Base-by-base conservation (phyloP, 2,797 vertebrate genomes). In the Clarias laeviceps region DNA sequence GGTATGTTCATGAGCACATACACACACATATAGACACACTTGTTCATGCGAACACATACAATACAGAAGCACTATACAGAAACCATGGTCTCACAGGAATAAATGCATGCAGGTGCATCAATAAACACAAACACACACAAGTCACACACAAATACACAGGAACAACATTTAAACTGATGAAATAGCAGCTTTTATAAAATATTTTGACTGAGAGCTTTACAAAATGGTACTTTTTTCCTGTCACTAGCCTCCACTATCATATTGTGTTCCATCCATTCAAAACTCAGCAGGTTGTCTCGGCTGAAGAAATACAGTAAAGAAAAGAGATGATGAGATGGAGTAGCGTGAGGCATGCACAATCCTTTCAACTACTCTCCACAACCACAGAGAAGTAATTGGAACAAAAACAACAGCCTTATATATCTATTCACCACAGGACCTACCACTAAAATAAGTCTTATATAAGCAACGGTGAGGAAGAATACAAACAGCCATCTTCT, bases 1-100 rank as follows among this genome's bases (percentile, higher is more conserved):
- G 45, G 80, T 72, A 86, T 61, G 66, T 82, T 84, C 45, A 78
- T 72, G 82, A 69, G 74, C 85, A 88, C 82, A 88, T 68, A 84
- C 40, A 82, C 76, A 82, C 74, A 82, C 78, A 84, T 64, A 85
- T 66, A 70, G 59, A 82, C 70, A 76, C 64, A 84, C 78, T 54
- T 6, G 50, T 54, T 45, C 78, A 62, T 65, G 61, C 78, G 50
- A 50, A 54, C 15, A 29, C 9, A 80, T 32, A 45, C 11, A 79
- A 54, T 54, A 54, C 11, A 54, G 12, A 54, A 54, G 76, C 57
- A 40, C 9, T 64, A 40, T 40, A 66, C 37, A 50, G n/a, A 80
- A 80, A 54, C 29, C 5, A 80, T 80, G 62, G 79, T 66, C 62
- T 80, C 17, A 50, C 79, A 29, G 79, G 62, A 54, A 50, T 32